phyloP scores from a whole-genome alignment of 2,888 invertebrate genomes.

The Antheraea assamensis region DNA sequence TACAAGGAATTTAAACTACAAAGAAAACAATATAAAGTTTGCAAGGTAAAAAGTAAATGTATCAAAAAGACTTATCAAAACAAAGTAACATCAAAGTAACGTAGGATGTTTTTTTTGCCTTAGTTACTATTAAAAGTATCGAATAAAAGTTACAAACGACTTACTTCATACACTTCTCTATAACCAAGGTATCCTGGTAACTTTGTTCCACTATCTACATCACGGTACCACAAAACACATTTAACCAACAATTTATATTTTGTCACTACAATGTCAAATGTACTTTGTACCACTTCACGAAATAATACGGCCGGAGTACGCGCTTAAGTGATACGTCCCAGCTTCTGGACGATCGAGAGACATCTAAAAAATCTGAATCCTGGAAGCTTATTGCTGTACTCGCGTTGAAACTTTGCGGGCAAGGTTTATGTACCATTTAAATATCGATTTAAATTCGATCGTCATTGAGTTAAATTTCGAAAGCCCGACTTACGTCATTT shows the following conservation, averaged over 20 bases:
- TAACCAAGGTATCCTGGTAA: slow-evolving; percentile 28
- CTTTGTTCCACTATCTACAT: slow-evolving; percentile 47
- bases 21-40: background rate
- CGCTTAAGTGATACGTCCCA: slow-evolving; percentile 59
- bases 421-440: slow-evolving; percentile 23
- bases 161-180: slow-evolving; percentile 7
- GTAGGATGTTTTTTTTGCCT: background rate
- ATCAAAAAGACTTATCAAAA: background rate
- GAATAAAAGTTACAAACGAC: slow-evolving; percentile 12
- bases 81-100: background rate
- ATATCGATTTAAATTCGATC: slow-evolving; percentile 29
- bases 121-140: background rate
- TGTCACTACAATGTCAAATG: slow-evolving; percentile 37
- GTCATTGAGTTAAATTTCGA: slow-evolving; percentile 28
- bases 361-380: slow-evolving; percentile 79
- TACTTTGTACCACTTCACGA: slow-evolving; percentile 29
- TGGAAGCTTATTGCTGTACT: slow-evolving; percentile 73
- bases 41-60: background rate
- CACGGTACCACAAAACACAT: slow-evolving; percentile 40
- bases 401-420: slow-evolving; percentile 52
- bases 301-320: slow-evolving; percentile 27
- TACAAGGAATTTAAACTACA: background rate
- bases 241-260: slow-evolving; percentile 31
- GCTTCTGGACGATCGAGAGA: slow-evolving; percentile 60
- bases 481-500: slow-evolving; percentile 35